Conservation (phyloP, 2,888 invertebrate species). For the Carcina quercana region DNA sequence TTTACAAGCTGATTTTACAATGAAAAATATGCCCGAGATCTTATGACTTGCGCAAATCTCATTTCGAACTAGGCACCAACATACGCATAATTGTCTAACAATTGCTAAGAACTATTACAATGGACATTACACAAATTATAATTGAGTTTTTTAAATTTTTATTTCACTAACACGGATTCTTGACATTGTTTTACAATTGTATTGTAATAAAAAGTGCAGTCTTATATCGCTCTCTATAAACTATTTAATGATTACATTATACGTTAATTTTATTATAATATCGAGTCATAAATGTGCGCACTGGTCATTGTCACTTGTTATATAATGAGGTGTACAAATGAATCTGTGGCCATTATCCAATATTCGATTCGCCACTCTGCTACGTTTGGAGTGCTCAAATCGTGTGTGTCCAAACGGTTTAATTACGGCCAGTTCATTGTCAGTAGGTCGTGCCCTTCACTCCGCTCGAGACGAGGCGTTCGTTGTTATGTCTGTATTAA, state of each 20-base stretch:
- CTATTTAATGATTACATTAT: no score
- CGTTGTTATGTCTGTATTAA: no score
- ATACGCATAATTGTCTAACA: conserved; percentile 15
- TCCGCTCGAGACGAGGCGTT: neutral
- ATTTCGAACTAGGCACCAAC: conserved; percentile 26
- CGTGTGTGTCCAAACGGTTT: conserved; percentile 8
- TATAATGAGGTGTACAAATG: no score
- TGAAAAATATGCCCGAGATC: conserved; percentile 19
- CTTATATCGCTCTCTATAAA: no score
- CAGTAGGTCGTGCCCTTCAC: conserved; percentile 6
- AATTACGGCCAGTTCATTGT: conserved; percentile 10
- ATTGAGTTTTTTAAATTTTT: conserved; percentile 9
- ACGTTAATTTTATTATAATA: no score
- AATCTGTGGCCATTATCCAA: conserved; percentile 7
- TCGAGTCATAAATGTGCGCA: no score
- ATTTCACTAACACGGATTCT: conserved; percentile 6
- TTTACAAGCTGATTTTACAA: conserved; percentile 6
- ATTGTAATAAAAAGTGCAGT: no score
- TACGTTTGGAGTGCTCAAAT: neutral
- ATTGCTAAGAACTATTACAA: conserved; percentile 7
- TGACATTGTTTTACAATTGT: conserved; percentile 4
- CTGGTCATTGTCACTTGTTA: no score
- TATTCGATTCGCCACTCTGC: conserved; percentile 8
- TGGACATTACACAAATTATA: conserved; percentile 5
- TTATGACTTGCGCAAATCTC: conserved; percentile 25